phyloP scores from a whole-genome alignment of 2,113 vertebrate genomes.

The Mustelus asterias region DNA sequence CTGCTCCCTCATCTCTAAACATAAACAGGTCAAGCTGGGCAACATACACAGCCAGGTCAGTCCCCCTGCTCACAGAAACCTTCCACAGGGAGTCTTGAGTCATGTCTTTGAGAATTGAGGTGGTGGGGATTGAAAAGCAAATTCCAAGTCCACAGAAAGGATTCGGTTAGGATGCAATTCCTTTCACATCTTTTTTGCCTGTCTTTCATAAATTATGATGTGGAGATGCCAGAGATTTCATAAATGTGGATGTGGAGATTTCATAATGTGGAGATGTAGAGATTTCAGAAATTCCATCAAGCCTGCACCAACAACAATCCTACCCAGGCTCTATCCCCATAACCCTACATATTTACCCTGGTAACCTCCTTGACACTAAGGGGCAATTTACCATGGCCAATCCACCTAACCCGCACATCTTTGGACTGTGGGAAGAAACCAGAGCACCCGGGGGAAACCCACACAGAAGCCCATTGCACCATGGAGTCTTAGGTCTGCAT shows the following conservation, averaged over 20 bases:
- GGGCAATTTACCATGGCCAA: no score
- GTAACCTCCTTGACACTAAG: no score
- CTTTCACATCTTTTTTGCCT: constrained; percentile 53
- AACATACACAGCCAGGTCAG: constrained; percentile 60
- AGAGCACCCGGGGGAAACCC: no score
- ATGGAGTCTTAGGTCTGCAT: background rate
- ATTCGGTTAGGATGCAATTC: constrained; percentile 65
- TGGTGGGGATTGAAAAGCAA: constrained; percentile 39
- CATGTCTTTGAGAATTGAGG: constrained; percentile 42
- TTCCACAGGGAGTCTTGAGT: constrained; percentile 52
- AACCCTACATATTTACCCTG: no score
- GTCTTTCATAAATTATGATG: constrained; percentile 54
- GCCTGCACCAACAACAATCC: no score
- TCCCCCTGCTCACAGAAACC: constrained; percentile 53
- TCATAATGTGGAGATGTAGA: no score
- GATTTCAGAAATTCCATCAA: no score
- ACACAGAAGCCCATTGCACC: background rate
- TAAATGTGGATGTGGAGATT: no score
- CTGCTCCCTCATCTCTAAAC: constrained; percentile 53
- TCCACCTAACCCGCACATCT: no score
- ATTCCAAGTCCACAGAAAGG: background rate
- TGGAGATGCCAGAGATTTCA: no score
- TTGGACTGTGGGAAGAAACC: no score
- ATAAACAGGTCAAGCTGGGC: constrained; percentile 62
- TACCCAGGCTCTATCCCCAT: no score